Evolutionary conservation across 2,113 vertebrate species (phyloP), one percentile per base, ranked within the genome.

Genomic region (Misgurnus mizolepis): DNA sequence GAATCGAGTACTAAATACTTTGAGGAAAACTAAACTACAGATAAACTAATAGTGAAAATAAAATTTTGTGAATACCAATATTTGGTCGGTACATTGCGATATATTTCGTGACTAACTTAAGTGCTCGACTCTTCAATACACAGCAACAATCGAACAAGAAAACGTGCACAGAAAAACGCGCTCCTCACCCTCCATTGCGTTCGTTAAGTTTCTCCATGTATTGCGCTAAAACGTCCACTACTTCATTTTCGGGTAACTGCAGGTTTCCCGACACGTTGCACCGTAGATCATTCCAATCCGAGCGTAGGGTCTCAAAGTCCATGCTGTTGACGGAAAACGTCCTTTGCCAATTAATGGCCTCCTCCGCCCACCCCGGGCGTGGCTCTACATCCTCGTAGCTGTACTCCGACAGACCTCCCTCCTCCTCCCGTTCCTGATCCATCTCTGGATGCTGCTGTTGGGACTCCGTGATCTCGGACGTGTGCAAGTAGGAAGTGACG

Each of bases 201-300:
- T 95, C 92, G 0, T 98, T 96, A 45, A 99, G 96, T 75, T 93
- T 95, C 91, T 99, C 97, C 98, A 99, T 98, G 91, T 98, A 99
- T 91, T 98, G 96, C 0, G 97, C 96, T 84, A 97, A 92, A 81
- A 98, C 95, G 0, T 98, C 97, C 70, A 99, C 96, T 0, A 97
- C 97, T 89, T 99, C 98, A 0, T 95, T 91, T 91, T 99, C 97
- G 0, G 91, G 88, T 87, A 99, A 96, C 93, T 98, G 98, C 67
- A 99, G 93, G 90, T 99, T 99, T 3, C 98, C 97, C 0, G 97
- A 99, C 66, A 99, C 96, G 0, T 99, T 99, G 90, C 98, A 99
- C 85, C 96, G 95, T 72, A 99, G 93, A 89, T 99, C 98, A 0
- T 98, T 99, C 98, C 98, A 99, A 91, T 99, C 98, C 0, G 98